Conservation (phyloP, 2,888 invertebrate genomes). For the Tetrapedia diversipes region DNA sequence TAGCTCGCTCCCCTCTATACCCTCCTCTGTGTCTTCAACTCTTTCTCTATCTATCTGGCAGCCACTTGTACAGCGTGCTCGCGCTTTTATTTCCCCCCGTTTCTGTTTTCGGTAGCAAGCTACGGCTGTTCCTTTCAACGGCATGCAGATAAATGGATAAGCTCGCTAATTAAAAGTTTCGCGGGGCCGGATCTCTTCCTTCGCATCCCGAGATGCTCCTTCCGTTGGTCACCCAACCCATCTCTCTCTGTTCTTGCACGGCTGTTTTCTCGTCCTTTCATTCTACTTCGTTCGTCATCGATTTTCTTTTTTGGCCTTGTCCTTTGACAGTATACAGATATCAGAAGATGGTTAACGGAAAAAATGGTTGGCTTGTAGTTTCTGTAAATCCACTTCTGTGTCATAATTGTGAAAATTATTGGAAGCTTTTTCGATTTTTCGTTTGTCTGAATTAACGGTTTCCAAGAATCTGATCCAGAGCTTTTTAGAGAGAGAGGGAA, state of each 20-base stretch:
- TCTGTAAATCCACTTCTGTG: too few species aligned
- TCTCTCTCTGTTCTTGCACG: not conserved
- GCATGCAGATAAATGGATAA: slow-evolving; percentile 76
- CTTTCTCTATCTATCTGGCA: slow-evolving; percentile 10
- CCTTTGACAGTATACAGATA: too few species aligned
- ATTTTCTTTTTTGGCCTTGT: not conserved
- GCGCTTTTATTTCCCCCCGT: slow-evolving; percentile 52
- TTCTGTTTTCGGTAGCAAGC: slow-evolving; percentile 42
- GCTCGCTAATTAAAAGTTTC: slow-evolving; percentile 80
- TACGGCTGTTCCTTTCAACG: slow-evolving; percentile 69
- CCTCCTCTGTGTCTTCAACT: not conserved
- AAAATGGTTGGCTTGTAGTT: too few species aligned
- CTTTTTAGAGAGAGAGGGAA: too few species aligned
- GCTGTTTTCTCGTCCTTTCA: not conserved
- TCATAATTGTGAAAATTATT: too few species aligned
- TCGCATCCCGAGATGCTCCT: slow-evolving; percentile 8
- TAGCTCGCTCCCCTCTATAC: not conserved
- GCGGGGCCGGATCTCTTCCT: slow-evolving; percentile 21
- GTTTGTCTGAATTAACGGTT: too few species aligned
- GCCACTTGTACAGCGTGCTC: slow-evolving; percentile 52
- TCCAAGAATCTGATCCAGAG: too few species aligned
- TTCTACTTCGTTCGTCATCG: not conserved
- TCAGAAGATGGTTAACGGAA: too few species aligned
- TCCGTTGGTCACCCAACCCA: slow-evolving; percentile 24
- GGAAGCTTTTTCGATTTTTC: too few species aligned